Conservation (phyloP, 2,797 vertebrate species). For the Mallotus villosus region DNA sequence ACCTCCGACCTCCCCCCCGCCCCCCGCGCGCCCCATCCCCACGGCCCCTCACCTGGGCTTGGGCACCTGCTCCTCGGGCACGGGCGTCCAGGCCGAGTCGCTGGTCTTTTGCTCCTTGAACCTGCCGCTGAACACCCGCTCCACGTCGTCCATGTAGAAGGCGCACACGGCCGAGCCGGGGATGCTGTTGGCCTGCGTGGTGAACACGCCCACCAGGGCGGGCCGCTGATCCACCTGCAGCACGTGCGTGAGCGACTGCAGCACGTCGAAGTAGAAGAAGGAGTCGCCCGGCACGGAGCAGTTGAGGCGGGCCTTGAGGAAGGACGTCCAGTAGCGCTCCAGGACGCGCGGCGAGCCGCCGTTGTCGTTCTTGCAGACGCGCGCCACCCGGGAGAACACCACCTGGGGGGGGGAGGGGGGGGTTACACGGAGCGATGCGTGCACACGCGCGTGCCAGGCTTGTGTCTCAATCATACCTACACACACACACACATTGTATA, state of each 20-base stretch:
- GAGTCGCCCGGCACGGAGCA: slow-evolving; percentile 94
- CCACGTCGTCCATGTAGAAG: slow-evolving; percentile 95
- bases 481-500: not conserved
- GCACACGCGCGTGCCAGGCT: not conserved
- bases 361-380: slow-evolving; percentile 88
- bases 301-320: slow-evolving; percentile 90
- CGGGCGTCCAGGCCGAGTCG: slow-evolving; percentile 91
- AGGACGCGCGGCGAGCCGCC: slow-evolving; percentile 85
- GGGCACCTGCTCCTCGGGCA: slow-evolving; percentile 90
- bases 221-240: slow-evolving; percentile 89
- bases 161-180: slow-evolving; percentile 92
- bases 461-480: not conserved
- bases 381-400: slow-evolving; percentile 85
- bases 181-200: slow-evolving; percentile 96
- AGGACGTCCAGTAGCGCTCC: slow-evolving; percentile 86
- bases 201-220: slow-evolving; percentile 89
- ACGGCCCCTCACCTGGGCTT: slow-evolving; percentile 79
- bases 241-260: slow-evolving; percentile 92
- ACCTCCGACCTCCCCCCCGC: not conserved
- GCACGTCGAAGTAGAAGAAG: slow-evolving; percentile 95
- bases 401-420: slow-evolving; percentile 60
- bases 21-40: too few species aligned
- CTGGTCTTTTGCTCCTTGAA: slow-evolving; percentile 94
- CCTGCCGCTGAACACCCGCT: slow-evolving; percentile 87
- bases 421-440: not conserved